phyloP scores from a whole-genome alignment of 2,888 invertebrate genomes.

The Vesta saturnalis region DNA sequence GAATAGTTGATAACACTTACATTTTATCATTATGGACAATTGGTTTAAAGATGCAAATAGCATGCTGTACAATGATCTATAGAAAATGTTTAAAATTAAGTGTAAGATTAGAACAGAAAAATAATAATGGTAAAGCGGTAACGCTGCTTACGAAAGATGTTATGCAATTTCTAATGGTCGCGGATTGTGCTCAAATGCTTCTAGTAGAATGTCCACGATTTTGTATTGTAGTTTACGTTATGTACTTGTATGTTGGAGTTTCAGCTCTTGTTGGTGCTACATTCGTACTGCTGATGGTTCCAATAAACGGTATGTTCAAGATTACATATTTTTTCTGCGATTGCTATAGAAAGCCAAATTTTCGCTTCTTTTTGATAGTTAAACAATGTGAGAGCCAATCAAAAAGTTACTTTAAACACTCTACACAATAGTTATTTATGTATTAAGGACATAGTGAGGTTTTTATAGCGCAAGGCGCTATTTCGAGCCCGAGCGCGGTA shows the following conservation, averaged over 20 bases:
- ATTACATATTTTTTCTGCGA: no score
- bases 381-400: no score
- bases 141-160: slow-evolving; percentile 81
- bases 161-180: slow-evolving; percentile 82
- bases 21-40: slow-evolving; percentile 8
- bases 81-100: slow-evolving; percentile 71
- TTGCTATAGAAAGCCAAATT: no score
- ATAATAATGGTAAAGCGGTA: slow-evolving; percentile 70
- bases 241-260: slow-evolving; percentile 67
- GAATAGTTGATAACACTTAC: slow-evolving; percentile 6
- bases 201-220: not conserved
- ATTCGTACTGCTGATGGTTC: not conserved
- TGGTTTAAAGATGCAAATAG: slow-evolving; percentile 12
- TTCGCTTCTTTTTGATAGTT: no score
- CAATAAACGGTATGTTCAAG: slow-evolving; percentile 20
- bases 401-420: no score
- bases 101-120: slow-evolving; percentile 83
- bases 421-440: no score
- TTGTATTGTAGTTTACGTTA: slow-evolving; percentile 73
- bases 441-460: no score
- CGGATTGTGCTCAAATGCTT: slow-evolving; percentile 70
- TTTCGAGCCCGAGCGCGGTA: no score
- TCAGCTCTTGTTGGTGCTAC: slow-evolving; percentile 64
- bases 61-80: slow-evolving; percentile 17
- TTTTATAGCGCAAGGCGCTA: no score